These are phyloP conservation scores for Nyctereutes procyonoides DNA, from an alignment of 2,113 vertebrate species.

Conservation along the genomic window DNA sequence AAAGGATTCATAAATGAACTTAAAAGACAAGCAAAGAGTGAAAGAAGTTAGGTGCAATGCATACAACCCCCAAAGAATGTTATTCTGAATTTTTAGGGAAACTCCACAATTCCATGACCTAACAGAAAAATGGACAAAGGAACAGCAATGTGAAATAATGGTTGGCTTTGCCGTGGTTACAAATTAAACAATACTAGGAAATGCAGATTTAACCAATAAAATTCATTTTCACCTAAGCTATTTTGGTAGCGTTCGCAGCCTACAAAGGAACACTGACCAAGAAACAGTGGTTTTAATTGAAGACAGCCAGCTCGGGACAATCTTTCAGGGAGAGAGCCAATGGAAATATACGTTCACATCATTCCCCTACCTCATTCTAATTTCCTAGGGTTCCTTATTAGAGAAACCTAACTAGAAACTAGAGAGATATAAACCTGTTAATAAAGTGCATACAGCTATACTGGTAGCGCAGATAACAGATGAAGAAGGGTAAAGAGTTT, in stretches of 20 bases:
- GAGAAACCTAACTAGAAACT: background rate
- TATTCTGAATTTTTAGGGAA: conserved; percentile 39
- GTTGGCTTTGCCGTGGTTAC: background rate
- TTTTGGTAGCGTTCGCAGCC: background rate
- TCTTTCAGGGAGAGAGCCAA: background rate
- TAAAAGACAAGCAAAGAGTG: background rate
- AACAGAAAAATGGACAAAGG: conserved; percentile 15
- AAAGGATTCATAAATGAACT: background rate
- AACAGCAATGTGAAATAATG: background rate
- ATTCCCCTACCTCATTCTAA: background rate
- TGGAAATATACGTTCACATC: background rate
- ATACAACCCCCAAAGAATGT: background rate
- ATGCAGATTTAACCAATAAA: conserved; percentile 26
- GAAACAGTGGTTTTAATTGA: background rate
- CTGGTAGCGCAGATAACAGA: too few relatives aligned
- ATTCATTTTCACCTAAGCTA: background rate
- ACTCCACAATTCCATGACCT: background rate
- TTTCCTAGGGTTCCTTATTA: background rate
- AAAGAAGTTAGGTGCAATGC: background rate
- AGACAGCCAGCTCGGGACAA: background rate
- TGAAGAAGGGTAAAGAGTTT: background rate
- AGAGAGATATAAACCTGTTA: background rate
- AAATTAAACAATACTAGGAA: background rate
- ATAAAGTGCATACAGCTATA: background rate
- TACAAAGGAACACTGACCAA: background rate